Evolutionary conservation across 2,113 vertebrate species (phyloP).

Genomic region (Plecturocebus donacophilus): DNA sequence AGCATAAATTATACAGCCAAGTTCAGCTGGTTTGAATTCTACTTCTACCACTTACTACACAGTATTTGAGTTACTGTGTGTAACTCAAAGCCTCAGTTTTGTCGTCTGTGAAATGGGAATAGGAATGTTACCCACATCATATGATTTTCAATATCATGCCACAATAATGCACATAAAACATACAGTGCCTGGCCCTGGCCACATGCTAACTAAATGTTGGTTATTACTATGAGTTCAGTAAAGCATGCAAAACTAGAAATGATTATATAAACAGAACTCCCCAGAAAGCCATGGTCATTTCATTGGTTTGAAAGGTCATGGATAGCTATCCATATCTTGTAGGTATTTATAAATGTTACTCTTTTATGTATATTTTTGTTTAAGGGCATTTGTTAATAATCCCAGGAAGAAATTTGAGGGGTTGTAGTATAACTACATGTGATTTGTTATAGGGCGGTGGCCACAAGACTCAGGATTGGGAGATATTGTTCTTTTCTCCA

Average conservation of each 20-base stretch:
- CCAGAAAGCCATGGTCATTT: not conserved
- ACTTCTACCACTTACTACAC: not conserved
- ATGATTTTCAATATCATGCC: not conserved
- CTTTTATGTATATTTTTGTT: not conserved
- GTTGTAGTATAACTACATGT: not conserved
- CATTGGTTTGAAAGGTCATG: not conserved
- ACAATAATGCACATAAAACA: not conserved
- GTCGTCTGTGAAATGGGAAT: not conserved
- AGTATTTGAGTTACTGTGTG: not conserved
- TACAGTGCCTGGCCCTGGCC: not conserved
- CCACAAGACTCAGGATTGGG: not conserved
- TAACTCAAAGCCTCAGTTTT: not conserved
- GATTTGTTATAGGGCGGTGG: not conserved
- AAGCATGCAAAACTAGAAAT: slow-evolving; percentile 18
- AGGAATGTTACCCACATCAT: not conserved
- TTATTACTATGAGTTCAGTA: not conserved
- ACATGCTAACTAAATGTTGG: not conserved
- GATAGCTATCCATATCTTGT: not conserved
- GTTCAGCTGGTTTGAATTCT: not conserved
- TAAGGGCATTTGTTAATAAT: not conserved
- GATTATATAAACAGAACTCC: not conserved
- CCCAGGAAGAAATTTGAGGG: not conserved
- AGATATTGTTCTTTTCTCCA: not conserved
- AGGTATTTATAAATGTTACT: not conserved
- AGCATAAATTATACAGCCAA: not conserved